Evolutionary conservation across 2,797 vertebrate species (phyloP).

Genomic region (Thunnus albacares): DNA sequence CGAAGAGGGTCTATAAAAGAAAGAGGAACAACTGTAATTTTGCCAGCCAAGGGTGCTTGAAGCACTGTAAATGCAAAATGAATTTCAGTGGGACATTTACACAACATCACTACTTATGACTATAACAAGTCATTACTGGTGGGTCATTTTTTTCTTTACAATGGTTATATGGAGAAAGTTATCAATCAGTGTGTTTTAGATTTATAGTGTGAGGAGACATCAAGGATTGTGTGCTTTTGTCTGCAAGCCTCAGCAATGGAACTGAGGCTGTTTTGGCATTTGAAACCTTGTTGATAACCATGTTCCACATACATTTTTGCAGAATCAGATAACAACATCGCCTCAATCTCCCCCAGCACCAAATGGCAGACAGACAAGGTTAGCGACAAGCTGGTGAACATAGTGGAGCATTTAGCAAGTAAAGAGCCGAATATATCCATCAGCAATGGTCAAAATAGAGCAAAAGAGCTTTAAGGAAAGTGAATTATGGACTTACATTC

Average conservation of each 20-base stretch:
- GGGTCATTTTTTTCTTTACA: conserved; percentile 8
- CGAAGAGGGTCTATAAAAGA: conserved; percentile 37
- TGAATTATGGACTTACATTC: too few relatives aligned
- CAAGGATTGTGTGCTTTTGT: not conserved
- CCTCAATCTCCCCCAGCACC: too few relatives aligned
- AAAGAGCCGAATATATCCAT: not conserved
- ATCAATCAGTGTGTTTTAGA: conserved; percentile 8
- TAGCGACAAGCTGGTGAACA: not conserved
- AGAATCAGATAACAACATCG: not conserved
- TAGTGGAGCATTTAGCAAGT: not conserved
- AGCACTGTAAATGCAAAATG: conserved; percentile 42
- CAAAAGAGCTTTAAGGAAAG: conserved; percentile 1
- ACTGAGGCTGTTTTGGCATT: not conserved
- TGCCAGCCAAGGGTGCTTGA: conserved; percentile 28
- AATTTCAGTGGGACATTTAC: conserved; percentile 50
- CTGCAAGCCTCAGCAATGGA: not conserved
- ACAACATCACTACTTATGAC: conserved; percentile 37
- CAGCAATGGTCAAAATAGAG: not conserved
- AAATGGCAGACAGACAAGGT: too few relatives aligned
- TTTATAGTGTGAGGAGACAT: not conserved
- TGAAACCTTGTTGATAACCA: not conserved
- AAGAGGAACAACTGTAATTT: conserved; percentile 43
- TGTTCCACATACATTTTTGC: not conserved
- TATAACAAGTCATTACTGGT: conserved; percentile 17
- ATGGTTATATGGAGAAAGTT: not conserved